Conservation (phyloP, 2,797 vertebrate genomes). For the Myotis pilosus region DNA sequence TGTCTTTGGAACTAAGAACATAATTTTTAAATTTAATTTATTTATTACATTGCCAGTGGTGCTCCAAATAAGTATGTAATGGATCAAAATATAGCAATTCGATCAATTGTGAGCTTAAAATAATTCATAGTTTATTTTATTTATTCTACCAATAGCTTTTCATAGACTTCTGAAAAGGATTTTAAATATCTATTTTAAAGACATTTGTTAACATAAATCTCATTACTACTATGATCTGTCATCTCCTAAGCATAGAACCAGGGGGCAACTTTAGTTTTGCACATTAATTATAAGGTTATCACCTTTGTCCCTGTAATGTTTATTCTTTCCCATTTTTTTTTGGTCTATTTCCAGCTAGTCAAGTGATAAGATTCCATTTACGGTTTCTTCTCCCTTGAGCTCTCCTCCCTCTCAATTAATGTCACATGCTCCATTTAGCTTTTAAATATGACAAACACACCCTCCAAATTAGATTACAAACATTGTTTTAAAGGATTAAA, state of each 20-base stretch:
- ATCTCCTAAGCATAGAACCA: neutral
- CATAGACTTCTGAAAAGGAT: neutral
- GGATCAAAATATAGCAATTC: neutral
- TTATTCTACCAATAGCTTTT: neutral
- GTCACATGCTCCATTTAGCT: neutral
- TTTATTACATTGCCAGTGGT: neutral
- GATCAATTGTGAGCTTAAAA: neutral
- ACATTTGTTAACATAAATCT: neutral
- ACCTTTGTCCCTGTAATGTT: neutral
- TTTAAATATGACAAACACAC: neutral
- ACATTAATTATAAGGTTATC: neutral
- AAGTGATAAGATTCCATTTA: neutral
- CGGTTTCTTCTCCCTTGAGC: neutral
- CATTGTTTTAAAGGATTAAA: neutral
- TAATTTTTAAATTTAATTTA: neutral
- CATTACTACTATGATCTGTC: neutral
- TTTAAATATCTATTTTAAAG: neutral
- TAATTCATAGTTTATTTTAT: neutral
- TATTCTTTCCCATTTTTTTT: neutral
- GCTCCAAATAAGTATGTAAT: neutral
- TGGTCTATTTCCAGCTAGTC: neutral
- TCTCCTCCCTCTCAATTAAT: neutral
- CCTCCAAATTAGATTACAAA: neutral
- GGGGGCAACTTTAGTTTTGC: neutral
- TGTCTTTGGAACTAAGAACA: slow-evolving; percentile 38